Evolutionary conservation across 2,797 vertebrate genomes (phyloP), one percentile per base, ranked within the genome.

Genomic region (Rhodeus uyekii): DNA sequence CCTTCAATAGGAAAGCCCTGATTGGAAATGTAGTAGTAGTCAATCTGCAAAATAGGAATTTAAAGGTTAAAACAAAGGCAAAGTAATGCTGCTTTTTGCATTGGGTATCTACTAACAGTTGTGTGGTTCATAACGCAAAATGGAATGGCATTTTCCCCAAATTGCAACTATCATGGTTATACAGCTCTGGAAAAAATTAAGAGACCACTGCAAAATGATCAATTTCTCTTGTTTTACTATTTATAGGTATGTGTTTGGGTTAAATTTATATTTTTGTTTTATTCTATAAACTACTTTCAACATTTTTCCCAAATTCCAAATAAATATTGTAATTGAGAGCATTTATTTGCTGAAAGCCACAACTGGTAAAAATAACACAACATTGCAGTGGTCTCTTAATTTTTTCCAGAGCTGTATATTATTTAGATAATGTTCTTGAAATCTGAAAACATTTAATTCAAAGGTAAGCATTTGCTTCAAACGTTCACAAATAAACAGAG

Each of bases 1-100:
- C 94, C 95, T 86, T 96, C 96, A 0, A 96, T 96, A 8, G 96
- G 95, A 78, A 93, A 96, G 48, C 96, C 96, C 89, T 97, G 95
- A 76, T 93, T 95, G 32, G 96, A 96, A 87, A 97, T 96, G 90
- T 96, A 96, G 87, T 97, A 94, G 83, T 96, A 97, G 90, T 97
- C 95, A 24, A 96, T 96, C 96, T 97, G 92, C 82, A 92, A 93
- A 5, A 81, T 16, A 76, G 18, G 58, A 65, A 58, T 8, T 58
- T 12, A 44, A 44, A 34, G 12, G 24, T 61, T 80, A 32, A 60
- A 78, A 68, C 22, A 27, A 83, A 53, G 16, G 27, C 19, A 50
- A 48, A 1, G 22, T 16, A 73, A 50, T 24, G 22, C 7, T 27
- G 8, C 6, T 18, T 44, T 82, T 82, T 76, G 22, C n/a, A 14